Conservation (phyloP, 2,797 vertebrate species). For the Sebastiscus albofasciatus region DNA sequence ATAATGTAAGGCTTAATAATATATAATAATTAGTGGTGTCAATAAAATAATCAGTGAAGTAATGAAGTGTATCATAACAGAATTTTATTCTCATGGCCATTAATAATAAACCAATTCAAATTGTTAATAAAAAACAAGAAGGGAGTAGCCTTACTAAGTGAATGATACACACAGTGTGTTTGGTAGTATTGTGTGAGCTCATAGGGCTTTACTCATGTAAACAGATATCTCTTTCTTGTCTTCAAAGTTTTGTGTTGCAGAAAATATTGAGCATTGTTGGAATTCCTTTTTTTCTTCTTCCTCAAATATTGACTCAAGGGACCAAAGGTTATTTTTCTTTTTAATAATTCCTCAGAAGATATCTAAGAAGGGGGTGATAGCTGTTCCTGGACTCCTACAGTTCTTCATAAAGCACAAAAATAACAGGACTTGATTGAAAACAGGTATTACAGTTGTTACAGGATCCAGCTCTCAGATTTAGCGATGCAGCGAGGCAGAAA, state of each 20-base stretch:
- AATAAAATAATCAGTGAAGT: neutral
- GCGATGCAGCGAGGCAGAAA: neutral
- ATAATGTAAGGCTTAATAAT: neutral
- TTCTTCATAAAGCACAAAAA: slow-evolving; percentile 17
- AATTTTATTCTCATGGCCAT: neutral
- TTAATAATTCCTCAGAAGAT: slow-evolving; percentile 37
- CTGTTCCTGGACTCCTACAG: slow-evolving; percentile 15
- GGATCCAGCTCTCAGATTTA: slow-evolving; percentile 7
- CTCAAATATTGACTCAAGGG: slow-evolving; percentile 50
- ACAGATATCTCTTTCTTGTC: slow-evolving; percentile 9
- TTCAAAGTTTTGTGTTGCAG: slow-evolving; percentile 17
- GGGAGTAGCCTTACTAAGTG: neutral
- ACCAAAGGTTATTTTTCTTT: slow-evolving; percentile 55
- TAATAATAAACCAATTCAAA: neutral
- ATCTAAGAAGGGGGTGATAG: neutral
- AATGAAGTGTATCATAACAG: neutral
- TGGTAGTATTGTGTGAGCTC: neutral
- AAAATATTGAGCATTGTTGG: slow-evolving; percentile 40
- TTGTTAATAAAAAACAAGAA: neutral
- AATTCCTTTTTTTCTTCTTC: slow-evolving; percentile 50
- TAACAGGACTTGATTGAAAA: slow-evolving; percentile 15
- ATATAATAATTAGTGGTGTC: neutral
- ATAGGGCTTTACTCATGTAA: neutral
- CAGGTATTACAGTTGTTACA: slow-evolving; percentile 13
- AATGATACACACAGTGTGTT: slow-evolving; percentile 7